phyloP scores from a whole-genome alignment of 2,888 invertebrate species.

The Cabera pusaria region DNA sequence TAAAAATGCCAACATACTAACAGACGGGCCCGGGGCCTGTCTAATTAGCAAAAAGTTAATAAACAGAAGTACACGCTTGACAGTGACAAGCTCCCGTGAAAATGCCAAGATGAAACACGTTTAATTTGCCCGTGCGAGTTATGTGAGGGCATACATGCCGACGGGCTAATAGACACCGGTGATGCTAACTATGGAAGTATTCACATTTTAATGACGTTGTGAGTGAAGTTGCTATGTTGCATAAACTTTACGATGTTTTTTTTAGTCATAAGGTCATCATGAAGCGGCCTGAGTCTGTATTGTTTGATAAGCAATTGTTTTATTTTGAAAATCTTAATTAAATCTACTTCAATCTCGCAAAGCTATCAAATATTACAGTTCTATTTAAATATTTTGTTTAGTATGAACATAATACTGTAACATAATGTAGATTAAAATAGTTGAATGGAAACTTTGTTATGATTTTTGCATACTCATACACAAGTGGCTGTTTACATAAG shows the following conservation, averaged over 20 bases:
- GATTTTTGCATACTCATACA: conserved; percentile 7
- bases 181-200: conserved; percentile 11
- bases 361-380: too few species aligned
- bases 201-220: background rate
- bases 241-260: too few species aligned
- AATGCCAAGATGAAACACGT: conserved; percentile 80
- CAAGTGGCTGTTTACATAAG: conserved; percentile 9
- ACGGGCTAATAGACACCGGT: conserved; percentile 21
- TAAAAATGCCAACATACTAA: conserved; percentile 80
- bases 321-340: too few species aligned
- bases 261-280: too few species aligned
- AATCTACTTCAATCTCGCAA: too few species aligned
- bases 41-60: conserved; percentile 83
- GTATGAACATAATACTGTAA: too few species aligned
- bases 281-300: too few species aligned
- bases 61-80: conserved; percentile 76
- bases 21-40: conserved; percentile 70
- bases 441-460: too few species aligned
- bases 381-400: too few species aligned
- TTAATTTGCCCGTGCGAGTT: conserved; percentile 72
- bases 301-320: too few species aligned
- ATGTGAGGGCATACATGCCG: conserved; percentile 37
- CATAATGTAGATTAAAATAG: too few species aligned
- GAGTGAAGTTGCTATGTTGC: too few species aligned
- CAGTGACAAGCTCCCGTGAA: conserved; percentile 80